Percentiles rank a stretch among this genome's conserved stretches.
Evolutionary conservation across 2,888 invertebrate species (phyloP).

Genomic region (Apodemia mormo): DNA sequence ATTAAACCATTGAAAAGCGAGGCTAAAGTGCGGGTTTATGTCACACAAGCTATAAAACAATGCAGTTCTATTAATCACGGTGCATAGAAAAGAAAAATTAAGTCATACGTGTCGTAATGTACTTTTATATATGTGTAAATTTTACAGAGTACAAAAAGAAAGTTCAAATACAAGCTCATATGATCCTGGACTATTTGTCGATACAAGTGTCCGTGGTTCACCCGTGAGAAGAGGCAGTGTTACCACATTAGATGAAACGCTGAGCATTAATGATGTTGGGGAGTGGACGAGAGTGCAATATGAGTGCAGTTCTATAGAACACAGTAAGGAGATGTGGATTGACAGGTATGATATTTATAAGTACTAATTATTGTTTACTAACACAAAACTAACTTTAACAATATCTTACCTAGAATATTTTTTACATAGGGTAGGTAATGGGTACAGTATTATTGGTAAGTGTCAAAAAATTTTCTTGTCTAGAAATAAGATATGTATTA

Average conservation of each 20-base stretch:
- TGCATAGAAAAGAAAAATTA: too few relatives aligned
- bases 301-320: slow-evolving; percentile 58
- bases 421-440: too few relatives aligned
- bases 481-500: too few relatives aligned
- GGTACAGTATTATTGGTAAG: too few relatives aligned
- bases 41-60: too few relatives aligned
- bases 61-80: too few relatives aligned
- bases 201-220: slow-evolving; percentile 50
- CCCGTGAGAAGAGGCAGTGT: slow-evolving; percentile 61
- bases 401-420: too few relatives aligned
- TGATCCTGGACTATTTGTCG: slow-evolving; percentile 54
- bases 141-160: slow-evolving; percentile 50
- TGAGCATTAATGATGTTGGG: slow-evolving; percentile 69
- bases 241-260: slow-evolving; percentile 71
- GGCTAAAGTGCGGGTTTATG: too few relatives aligned
- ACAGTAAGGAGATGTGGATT: slow-evolving; percentile 72
- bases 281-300: slow-evolving; percentile 74
- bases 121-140: neutral
- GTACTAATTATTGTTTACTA: neutral
- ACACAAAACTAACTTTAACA: too few relatives aligned
- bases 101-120: too few relatives aligned
- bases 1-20: too few relatives aligned
- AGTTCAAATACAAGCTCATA: slow-evolving; percentile 71
- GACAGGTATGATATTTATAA: slow-evolving; percentile 54
- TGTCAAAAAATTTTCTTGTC: too few relatives aligned